phyloP scores from a whole-genome alignment of 2,888 invertebrate species.

The Volucella inflata region DNA sequence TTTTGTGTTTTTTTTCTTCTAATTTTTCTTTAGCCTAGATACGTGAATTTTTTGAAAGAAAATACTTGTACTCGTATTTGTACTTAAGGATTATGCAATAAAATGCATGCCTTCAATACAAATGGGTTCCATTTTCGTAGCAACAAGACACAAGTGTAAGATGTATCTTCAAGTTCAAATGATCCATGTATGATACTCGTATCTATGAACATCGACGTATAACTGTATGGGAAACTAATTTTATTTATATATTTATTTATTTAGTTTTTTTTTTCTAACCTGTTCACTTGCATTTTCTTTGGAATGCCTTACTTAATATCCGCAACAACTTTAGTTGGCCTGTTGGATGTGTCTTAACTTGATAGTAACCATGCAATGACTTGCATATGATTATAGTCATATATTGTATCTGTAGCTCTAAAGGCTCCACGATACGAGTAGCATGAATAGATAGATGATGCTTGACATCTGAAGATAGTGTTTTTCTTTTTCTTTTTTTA shows the following conservation, averaged over 20 bases:
- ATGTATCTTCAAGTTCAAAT: constrained; percentile 61
- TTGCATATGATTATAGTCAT: constrained; percentile 22
- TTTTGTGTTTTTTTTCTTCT: constrained; percentile 34
- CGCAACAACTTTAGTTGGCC: constrained; percentile 35
- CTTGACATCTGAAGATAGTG: constrained; percentile 49
- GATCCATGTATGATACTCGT: neutral
- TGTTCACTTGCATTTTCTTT: constrained; percentile 64
- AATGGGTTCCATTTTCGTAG: neutral
- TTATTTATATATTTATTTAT: no score
- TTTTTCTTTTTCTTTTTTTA: no score
- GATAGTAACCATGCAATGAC: constrained; percentile 26
- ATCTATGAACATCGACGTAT: neutral
- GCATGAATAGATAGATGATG: constrained; percentile 9
- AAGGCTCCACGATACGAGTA: neutral
- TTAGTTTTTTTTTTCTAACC: constrained; percentile 3
- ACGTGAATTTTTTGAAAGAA: constrained; percentile 21
- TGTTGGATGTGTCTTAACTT: constrained; percentile 23
- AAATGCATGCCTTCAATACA: constrained; percentile 1
- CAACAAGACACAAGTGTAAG: neutral
- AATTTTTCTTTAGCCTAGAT: constrained; percentile 5
- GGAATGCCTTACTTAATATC: constrained; percentile 64
- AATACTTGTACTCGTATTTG: constrained; percentile 36
- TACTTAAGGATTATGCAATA: constrained; percentile 43
- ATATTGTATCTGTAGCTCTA: neutral
- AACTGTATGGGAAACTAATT: constrained; percentile 17